Conservation (phyloP, 1,140 invertebrate genomes). For the Nephotettix cincticeps region DNA sequence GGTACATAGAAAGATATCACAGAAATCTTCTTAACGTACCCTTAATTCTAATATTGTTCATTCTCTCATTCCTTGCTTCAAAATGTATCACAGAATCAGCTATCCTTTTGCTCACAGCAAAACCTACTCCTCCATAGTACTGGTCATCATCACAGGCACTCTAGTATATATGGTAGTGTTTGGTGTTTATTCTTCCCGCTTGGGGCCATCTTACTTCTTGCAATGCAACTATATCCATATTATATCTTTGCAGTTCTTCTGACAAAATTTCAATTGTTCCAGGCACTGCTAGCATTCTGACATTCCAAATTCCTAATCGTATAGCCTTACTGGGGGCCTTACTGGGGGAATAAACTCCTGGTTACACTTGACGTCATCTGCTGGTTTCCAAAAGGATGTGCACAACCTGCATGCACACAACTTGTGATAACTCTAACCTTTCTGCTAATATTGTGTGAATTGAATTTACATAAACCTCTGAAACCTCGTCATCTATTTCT, state of each 20-base stretch:
- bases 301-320: constrained; percentile 35
- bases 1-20: constrained; percentile 27
- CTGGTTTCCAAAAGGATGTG: too few species aligned
- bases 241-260: constrained; percentile 34
- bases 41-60: constrained; percentile 28
- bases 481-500: too few species aligned
- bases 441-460: too few species aligned
- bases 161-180: constrained; percentile 4
- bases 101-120: constrained; percentile 15
- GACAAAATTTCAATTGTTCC: constrained; percentile 26
- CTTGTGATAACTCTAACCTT: too few species aligned
- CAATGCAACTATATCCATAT: constrained; percentile 34
- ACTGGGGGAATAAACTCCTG: too few species aligned
- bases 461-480: too few species aligned
- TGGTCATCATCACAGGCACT: background rate
- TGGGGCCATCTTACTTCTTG: constrained; percentile 33
- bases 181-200: constrained; percentile 5
- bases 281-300: constrained; percentile 27
- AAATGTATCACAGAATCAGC: constrained; percentile 10
- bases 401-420: too few species aligned
- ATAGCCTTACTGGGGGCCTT: background rate
- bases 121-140: background rate
- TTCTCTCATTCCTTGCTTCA: constrained; percentile 24
- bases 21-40: constrained; percentile 28
- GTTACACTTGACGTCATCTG: too few species aligned